Base-by-base conservation (phyloP, 1,140 invertebrate genomes). In the Coboldia fuscipes region DNA sequence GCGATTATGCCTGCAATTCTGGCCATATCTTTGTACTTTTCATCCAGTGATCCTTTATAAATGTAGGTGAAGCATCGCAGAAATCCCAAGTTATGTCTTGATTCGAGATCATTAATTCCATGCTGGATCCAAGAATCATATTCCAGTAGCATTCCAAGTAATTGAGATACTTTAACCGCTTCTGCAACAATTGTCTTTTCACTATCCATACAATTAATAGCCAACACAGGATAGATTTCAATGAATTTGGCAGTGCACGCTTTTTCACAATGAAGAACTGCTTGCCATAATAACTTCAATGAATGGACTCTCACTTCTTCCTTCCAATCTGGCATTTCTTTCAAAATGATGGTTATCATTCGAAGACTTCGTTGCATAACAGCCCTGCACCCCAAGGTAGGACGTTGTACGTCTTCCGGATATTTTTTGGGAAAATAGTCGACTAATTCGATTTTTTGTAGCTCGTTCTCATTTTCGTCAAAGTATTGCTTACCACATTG, bases 401-500 rank as follows among this genome's bases (percentile, higher is more conserved):
- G 76, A 24, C 77, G 61, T 33, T 48, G 55, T 65, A 75, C 56
- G 36, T 61, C 49, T 14, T 49, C 35, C 12, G 65, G 64, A 3
- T 48, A 41, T 34, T 62, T 47, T 34, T 54, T 52, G 24, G 65
- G 63, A 2, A 48, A 40, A 33, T 62, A 46, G 35, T 54, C 53
- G 26, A 66, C 58, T 50, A 72, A 80, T 51, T 84, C 75, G 39
- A 75, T 51, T 50, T 74, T 66, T 45, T 75, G 77, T 12, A 77
- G 47, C 41, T 83, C 75, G 12, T 66, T 59, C 44, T 82, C 68
- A 59, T 85, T 86, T 54, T 86, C 81, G 30, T 66, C 48, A 34
- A 72, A 58, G 54, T 71, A 86, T 28, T 70, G 65, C 19, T 62
- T 40, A 32, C 81, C 80, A 28, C 67, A 65, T 48, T 64, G 50